phyloP scores from a whole-genome alignment of 2,888 invertebrate species.

The Dermolepida albohirtum region DNA sequence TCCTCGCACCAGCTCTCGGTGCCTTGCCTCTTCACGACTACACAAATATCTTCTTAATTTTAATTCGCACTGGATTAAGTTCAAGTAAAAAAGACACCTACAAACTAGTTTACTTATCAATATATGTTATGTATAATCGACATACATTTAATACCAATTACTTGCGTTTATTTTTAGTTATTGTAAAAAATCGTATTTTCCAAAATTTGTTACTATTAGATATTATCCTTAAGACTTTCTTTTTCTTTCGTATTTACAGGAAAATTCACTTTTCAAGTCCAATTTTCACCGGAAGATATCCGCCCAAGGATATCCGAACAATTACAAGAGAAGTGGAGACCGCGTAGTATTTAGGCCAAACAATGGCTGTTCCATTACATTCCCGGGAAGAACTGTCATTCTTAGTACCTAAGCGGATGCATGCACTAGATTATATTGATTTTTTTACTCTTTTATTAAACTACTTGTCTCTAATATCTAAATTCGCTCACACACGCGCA shows the following conservation, averaged over 20 bases:
- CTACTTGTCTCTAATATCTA: conserved; percentile 47
- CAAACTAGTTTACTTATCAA: conserved; percentile 60
- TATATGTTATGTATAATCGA: conserved; percentile 53
- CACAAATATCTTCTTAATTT: conserved; percentile 51
- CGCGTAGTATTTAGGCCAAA: conserved; percentile 58
- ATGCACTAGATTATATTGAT: conserved; percentile 52
- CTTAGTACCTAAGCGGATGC: conserved; percentile 51
- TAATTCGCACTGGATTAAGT: conserved; percentile 59
- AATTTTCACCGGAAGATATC: conserved; percentile 16
- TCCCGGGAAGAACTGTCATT: conserved; percentile 55
- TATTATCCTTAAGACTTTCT: conserved; percentile 24
- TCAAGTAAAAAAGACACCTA: conserved; percentile 62
- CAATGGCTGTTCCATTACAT: conserved; percentile 49
- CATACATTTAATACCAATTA: conserved; percentile 52
- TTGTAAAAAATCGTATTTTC: conserved; percentile 24
- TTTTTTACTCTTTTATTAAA: conserved; percentile 38
- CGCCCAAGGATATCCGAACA: conserved; percentile 31
- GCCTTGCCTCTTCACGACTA: conserved; percentile 61
- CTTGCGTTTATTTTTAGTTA: conserved; percentile 17
- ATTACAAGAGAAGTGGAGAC: conserved; percentile 51
- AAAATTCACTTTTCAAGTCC: conserved; percentile 12
- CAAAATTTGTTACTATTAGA: conserved; percentile 17
- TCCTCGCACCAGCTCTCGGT: conserved; percentile 64
- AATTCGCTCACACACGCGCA: conserved; percentile 59
- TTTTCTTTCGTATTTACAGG: conserved; percentile 26